These are phyloP conservation scores for Papilio helenus DNA, from an alignment of 1,140 invertebrate species.

Conservation along the genomic window DNA sequence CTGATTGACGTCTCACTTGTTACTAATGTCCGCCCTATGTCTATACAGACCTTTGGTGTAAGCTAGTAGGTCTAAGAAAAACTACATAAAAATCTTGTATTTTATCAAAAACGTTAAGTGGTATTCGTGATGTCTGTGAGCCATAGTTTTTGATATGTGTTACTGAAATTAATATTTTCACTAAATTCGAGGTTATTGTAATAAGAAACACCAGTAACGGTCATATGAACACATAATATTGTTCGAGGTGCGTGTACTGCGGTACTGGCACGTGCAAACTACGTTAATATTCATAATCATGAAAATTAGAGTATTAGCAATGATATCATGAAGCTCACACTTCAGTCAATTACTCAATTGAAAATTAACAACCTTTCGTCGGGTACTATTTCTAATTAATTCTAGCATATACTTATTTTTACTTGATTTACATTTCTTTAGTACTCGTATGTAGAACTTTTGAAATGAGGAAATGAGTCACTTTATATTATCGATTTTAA, in stretches of 20 bases:
- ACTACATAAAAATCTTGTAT: background rate
- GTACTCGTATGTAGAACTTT: background rate
- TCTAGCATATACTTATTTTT: background rate
- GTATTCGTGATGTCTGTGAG: no score
- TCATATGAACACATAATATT: constrained; percentile 22
- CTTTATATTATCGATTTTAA: background rate
- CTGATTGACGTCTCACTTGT: background rate
- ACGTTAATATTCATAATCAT: constrained; percentile 67
- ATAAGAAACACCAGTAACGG: constrained; percentile 20
- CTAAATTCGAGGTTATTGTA: background rate
- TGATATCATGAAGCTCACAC: constrained; percentile 72
- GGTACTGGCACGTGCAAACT: constrained; percentile 42
- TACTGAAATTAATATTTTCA: background rate
- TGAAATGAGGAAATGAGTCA: constrained; percentile 13
- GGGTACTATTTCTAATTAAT: constrained; percentile 43
- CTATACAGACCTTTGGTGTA: background rate
- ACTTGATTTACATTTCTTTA: background rate
- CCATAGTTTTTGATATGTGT: no score
- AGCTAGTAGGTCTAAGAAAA: background rate
- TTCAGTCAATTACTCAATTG: constrained; percentile 52
- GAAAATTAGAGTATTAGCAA: constrained; percentile 57
- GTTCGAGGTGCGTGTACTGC: constrained; percentile 44
- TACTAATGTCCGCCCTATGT: background rate
- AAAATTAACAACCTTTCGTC: constrained; percentile 45
- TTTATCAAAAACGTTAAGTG: background rate